Evolutionary conservation across 2,797 vertebrate genomes (phyloP).

Genomic region (Chiroxiphia lanceolata): DNA sequence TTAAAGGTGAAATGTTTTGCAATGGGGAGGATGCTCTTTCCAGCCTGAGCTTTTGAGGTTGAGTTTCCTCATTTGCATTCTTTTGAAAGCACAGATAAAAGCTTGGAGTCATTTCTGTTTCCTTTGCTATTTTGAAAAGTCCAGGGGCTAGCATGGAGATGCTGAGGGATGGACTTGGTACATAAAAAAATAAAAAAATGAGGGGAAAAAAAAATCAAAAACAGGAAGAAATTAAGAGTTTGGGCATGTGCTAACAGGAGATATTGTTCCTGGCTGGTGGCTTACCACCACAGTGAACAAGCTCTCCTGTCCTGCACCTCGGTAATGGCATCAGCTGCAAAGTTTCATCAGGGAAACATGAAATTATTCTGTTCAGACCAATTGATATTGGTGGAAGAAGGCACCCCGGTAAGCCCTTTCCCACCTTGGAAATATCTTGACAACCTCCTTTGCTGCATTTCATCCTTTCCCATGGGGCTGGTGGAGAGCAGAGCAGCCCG

Average conservation of each 20-base stretch:
- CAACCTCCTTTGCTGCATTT: not conserved
- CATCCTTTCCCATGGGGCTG: fast-evolving
- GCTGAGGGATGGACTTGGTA: slow-evolving; percentile 21
- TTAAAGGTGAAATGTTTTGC: slow-evolving; percentile 68
- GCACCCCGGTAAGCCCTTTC: not conserved
- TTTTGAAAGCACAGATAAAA: slow-evolving; percentile 67
- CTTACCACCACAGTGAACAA: not conserved
- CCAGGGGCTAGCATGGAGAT: slow-evolving; percentile 1
- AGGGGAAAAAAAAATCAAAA: not conserved
- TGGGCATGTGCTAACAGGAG: not conserved
- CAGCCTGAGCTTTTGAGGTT: slow-evolving; percentile 45
- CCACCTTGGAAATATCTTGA: not conserved
- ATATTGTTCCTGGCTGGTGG: not conserved
- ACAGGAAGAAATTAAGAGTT: not conserved
- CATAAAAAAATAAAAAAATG: not conserved
- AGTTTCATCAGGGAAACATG: not conserved
- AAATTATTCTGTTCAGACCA: not conserved
- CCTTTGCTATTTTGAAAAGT: slow-evolving; percentile 47
- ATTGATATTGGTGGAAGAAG: not conserved
- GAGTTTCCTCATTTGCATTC: slow-evolving; percentile 69
- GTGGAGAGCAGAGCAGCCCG: not conserved
- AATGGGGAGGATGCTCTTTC: slow-evolving; percentile 51
- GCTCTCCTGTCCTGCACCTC: not conserved
- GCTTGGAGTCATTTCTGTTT: slow-evolving; percentile 36
- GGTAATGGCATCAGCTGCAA: not conserved